Conservation (phyloP, 2,797 vertebrate genomes). For the Oreonectes daqikongensis region DNA sequence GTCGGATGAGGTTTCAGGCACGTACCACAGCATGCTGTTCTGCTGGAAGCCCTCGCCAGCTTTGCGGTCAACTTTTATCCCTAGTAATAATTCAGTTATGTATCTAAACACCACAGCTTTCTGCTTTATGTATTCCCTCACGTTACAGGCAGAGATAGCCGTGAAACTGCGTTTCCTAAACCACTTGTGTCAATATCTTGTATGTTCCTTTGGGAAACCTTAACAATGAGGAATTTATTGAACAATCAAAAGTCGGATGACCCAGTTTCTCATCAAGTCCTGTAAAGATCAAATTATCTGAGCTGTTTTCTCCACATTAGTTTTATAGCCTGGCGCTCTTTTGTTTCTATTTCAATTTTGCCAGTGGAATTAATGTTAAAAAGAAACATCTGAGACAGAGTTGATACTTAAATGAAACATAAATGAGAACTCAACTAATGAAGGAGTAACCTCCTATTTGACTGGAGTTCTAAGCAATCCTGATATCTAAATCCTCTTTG, state of each 20-base stretch:
- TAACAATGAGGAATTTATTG: background rate
- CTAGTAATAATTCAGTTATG: slow-evolving; percentile 42
- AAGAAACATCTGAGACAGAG: background rate
- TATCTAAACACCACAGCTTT: slow-evolving; percentile 31
- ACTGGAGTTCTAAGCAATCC: background rate
- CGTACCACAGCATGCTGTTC: slow-evolving; percentile 28
- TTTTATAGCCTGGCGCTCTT: background rate
- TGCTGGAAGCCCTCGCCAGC: slow-evolving; percentile 24
- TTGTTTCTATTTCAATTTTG: background rate
- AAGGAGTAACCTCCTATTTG: background rate
- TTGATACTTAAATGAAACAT: background rate
- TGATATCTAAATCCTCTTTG: slow-evolving; percentile 25
- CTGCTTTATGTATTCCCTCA: slow-evolving; percentile 14
- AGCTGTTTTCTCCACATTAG: background rate
- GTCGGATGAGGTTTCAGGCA: slow-evolving; percentile 47
- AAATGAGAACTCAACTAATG: background rate
- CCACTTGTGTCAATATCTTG: slow-evolving; percentile 18
- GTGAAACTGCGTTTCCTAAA: slow-evolving; percentile 2
- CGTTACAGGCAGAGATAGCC: slow-evolving; percentile 20
- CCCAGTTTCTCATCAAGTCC: background rate
- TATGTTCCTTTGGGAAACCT: slow-evolving; percentile 8
- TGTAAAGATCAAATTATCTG: background rate
- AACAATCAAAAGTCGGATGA: background rate
- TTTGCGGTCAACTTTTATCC: slow-evolving; percentile 37
- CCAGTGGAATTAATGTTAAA: background rate